Evolutionary conservation across 2,797 vertebrate species (phyloP), one percentile per base, ranked within the genome.

Genomic region (Limosa lapponica): DNA sequence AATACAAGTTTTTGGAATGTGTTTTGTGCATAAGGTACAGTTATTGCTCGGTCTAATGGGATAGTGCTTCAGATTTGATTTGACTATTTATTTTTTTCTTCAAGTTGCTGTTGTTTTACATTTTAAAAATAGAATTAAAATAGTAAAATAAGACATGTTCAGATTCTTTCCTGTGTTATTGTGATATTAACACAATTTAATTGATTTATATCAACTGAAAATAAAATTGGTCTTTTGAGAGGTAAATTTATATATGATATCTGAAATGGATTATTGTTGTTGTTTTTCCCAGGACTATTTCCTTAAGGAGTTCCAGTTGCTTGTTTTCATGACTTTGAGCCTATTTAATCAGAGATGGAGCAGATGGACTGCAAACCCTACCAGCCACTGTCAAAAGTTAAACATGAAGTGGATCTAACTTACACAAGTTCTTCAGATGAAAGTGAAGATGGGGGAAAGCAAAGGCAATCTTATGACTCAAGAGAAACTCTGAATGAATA

Each of bases 281-380:
- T 65, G 51, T 37, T 81, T 75, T 94, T 73, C 90, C 30, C 93
- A 99, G 99, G 98, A 92, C 97, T 95, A 20, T 82, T 97, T 97
- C 95, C 93, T 97, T 97, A 95, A 97, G 94, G 96, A 96, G 70
- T 90, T 98, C 97, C 97, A 95, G 95, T 92, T 97, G 91, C 67
- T 96, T 91, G 97, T 98, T 98, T 99, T 98, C 98, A 98, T 99
- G 98, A 97, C 95, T 97, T 97, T 98, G 96, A 97, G 91, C 98
- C 97, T 97, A 58, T 96, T 98, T 95, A 91, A 91, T 94, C 93
- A 98, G 98, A 98, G 97, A 99, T 99, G 99, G 99, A 99, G 98
- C 99, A 99, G 98, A 99, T 99, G 98, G 99, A 99, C 98, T 99
- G 98, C 97, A 99, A 99, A 98, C 99, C 99, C 90, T 99, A 99